Evolutionary conservation across 2,888 invertebrate genomes (phyloP).

Genomic region (Tanaodytes sp.): DNA sequence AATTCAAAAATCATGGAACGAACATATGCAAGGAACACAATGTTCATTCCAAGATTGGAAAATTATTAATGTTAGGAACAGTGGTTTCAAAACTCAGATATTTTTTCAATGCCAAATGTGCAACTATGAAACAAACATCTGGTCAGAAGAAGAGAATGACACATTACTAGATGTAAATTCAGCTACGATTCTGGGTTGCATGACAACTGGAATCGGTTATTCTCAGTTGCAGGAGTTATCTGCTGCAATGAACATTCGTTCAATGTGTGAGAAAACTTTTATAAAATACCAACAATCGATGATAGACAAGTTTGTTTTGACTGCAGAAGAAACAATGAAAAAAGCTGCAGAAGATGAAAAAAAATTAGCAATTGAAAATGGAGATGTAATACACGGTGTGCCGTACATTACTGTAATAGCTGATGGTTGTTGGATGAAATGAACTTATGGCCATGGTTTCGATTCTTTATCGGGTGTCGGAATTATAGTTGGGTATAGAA

Average conservation of each 20-base stretch:
- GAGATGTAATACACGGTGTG: background rate
- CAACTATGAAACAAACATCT: background rate
- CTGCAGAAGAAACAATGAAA: slow-evolving; percentile 22
- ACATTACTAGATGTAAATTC: slow-evolving; percentile 23
- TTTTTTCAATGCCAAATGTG: slow-evolving; percentile 1
- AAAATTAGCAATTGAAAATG: slow-evolving; percentile 23
- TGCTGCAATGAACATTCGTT: slow-evolving; percentile 45
- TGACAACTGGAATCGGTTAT: slow-evolving; percentile 49
- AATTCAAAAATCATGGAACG: background rate
- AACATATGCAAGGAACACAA: background rate
- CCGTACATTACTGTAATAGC: slow-evolving; percentile 44
- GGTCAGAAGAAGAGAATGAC: background rate
- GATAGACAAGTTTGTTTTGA: slow-evolving; percentile 12
- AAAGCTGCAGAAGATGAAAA: slow-evolving; percentile 33
- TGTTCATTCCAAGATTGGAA: background rate
- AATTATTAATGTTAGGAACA: background rate
- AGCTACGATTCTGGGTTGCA: slow-evolving; percentile 42
- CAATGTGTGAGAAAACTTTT: slow-evolving; percentile 40
- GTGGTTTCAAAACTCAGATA: background rate
- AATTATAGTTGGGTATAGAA: slow-evolving; percentile 48
- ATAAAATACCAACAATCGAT: slow-evolving; percentile 22
- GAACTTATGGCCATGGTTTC: slow-evolving; percentile 47
- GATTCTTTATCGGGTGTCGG: slow-evolving; percentile 53
- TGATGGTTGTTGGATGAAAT: slow-evolving; percentile 56
- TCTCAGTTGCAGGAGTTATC: slow-evolving; percentile 45